Conservation (phyloP, 1,140 invertebrate genomes). For the Dendrolimus kikuchii region DNA sequence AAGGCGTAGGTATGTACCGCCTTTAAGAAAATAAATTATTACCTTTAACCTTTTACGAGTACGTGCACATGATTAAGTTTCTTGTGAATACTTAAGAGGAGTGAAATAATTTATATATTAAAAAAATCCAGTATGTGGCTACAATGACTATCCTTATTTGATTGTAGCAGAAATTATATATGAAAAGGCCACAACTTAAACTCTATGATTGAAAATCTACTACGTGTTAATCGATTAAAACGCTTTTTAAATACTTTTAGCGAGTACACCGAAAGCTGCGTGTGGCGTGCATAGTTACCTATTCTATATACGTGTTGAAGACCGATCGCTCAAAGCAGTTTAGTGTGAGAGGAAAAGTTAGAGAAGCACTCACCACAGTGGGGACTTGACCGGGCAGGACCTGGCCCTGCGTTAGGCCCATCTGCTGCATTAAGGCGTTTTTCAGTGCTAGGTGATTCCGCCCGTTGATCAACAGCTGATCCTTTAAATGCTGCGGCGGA, state of each 20-base stretch:
- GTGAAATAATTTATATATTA: conserved; percentile 20
- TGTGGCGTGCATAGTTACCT: conserved; percentile 49
- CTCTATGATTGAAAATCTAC: conserved; percentile 27
- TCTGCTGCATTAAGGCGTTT: conserved; percentile 96
- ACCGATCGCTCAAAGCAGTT: conserved; percentile 64
- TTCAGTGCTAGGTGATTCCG: conserved; percentile 98
- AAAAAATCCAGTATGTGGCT: conserved; percentile 13
- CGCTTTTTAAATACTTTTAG: conserved; percentile 42
- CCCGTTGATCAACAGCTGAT: conserved; percentile 99
- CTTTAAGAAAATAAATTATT: conserved; percentile 24
- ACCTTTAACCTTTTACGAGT: conserved; percentile 22
- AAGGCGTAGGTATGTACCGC: conserved; percentile 11
- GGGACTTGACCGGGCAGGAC: conserved; percentile 93
- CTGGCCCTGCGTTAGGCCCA: conserved; percentile 91
- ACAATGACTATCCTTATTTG: conserved; percentile 3
- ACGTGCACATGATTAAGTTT: conserved; percentile 27
- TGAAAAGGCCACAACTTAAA: conserved; percentile 49
- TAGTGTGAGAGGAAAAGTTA: conserved; percentile 6
- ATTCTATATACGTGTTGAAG: conserved; percentile 34
- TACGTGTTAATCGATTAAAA: conserved; percentile 45
- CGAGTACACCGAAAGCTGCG: conserved; percentile 62
- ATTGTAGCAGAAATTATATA: conserved; percentile 8
- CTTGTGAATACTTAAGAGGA: conserved; percentile 15
- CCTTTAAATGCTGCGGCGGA: conserved; percentile 99
- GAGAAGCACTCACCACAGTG: conserved; percentile 83